These are phyloP conservation scores for Poecilia latipinna DNA, from an alignment of 2,113 vertebrate genomes.

Conservation along the genomic window DNA sequence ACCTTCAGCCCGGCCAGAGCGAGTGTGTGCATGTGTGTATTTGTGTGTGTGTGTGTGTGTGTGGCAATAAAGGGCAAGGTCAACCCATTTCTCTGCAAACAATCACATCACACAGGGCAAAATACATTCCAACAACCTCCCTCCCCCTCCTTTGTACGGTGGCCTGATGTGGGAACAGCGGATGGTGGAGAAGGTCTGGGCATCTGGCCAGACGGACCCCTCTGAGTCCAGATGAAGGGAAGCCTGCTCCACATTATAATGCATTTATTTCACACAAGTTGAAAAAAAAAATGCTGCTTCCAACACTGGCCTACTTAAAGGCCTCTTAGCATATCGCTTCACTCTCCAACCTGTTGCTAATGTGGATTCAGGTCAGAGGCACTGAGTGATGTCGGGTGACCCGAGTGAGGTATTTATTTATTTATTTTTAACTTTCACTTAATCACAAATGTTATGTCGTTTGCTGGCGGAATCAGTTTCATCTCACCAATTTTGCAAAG, in stretches of 20 bases:
- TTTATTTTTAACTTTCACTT: neutral
- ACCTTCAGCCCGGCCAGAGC: constrained; percentile 64
- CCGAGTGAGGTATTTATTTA: neutral
- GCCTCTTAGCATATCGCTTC: neutral
- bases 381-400: neutral
- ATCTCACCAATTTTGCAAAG: neutral
- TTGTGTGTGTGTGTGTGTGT: constrained; percentile 59
- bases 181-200: constrained; percentile 53
- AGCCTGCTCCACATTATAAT: constrained; percentile 70
- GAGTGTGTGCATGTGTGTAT: constrained; percentile 38
- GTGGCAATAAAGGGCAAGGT: constrained; percentile 76
- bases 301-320: constrained; percentile 26
- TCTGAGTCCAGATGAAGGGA: constrained; percentile 63
- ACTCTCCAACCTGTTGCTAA: neutral
- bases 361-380: neutral
- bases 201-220: constrained; percentile 60
- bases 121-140: constrained; percentile 74
- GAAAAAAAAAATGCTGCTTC: constrained; percentile 13
- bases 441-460: neutral
- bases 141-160: constrained; percentile 62
- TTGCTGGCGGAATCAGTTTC: neutral
- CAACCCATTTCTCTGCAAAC: constrained; percentile 80
- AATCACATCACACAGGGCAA: constrained; percentile 81
- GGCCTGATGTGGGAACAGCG: constrained; percentile 71
- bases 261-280: constrained; percentile 63